Percentiles rank a stretch among this genome's conserved stretches.
These are phyloP conservation scores for Mamestra brassicae DNA, from an alignment of 2,888 invertebrate genomes.

Conservation along the genomic window DNA sequence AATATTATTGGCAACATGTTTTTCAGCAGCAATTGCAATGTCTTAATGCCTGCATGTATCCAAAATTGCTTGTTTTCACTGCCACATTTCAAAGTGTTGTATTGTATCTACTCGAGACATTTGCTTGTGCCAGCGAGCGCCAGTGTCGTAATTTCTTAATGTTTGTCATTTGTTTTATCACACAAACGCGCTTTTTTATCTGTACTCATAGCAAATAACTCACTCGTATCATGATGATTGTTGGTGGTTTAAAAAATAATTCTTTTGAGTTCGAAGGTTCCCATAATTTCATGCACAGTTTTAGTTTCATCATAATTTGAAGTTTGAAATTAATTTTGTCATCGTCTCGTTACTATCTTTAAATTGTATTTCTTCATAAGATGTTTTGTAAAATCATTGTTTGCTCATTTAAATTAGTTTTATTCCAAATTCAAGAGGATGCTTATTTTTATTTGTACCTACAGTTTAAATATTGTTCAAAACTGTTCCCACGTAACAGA, in stretches of 20 bases:
- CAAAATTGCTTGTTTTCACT: slow-evolving; percentile 21
- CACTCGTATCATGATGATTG: slow-evolving; percentile 29
- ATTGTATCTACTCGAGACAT: slow-evolving; percentile 68
- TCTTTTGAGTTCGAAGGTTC: slow-evolving; percentile 37
- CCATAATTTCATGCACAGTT: slow-evolving; percentile 8
- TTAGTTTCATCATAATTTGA: slow-evolving; percentile 11
- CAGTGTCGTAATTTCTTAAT: slow-evolving; percentile 73
- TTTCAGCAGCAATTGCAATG: background rate
- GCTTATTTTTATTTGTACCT: slow-evolving; percentile 29
- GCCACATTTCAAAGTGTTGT: slow-evolving; percentile 62
- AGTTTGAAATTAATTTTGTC: background rate
- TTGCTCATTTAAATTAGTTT: slow-evolving; percentile 10
- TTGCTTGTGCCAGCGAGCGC: slow-evolving; percentile 62
- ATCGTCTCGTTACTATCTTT: background rate
- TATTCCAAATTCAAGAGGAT: slow-evolving; percentile 5
- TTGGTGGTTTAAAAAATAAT: slow-evolving; percentile 34
- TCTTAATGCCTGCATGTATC: slow-evolving; percentile 11
- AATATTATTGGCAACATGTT: background rate
- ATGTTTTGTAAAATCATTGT: slow-evolving; percentile 1
- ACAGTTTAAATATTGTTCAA: slow-evolving; percentile 25
- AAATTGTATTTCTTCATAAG: background rate
- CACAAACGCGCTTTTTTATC: slow-evolving; percentile 67
- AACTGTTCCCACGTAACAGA: slow-evolving; percentile 60
- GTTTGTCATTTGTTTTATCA: slow-evolving; percentile 73
- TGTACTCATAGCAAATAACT: slow-evolving; percentile 46